A percentile compares a stretch with the other conserved stretches of the same genome.
Conservation (phyloP, 2,113 vertebrate genomes). For the Rhinolophus sinicus region DNA sequence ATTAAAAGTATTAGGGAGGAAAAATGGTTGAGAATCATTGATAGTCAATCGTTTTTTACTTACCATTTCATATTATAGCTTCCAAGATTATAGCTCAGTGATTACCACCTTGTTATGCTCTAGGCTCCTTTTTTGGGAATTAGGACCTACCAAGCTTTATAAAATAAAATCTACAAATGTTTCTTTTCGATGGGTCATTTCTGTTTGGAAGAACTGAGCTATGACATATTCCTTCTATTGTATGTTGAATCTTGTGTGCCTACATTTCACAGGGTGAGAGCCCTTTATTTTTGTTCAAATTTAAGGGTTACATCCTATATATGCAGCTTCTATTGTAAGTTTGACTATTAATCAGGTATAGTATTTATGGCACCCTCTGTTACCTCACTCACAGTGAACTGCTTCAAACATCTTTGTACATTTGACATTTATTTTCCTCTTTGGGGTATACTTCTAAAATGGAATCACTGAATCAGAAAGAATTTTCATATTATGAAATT, state of each 20-base stretch:
- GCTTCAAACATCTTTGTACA: slow-evolving; percentile 16
- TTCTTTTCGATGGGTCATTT: not conserved
- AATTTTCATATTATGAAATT: not conserved
- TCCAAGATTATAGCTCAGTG: not conserved
- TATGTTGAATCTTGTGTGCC: not conserved
- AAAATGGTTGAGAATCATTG: not conserved
- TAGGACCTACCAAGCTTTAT: not conserved
- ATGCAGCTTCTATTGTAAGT: not conserved
- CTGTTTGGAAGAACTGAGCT: not conserved
- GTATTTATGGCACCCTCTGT: not conserved
- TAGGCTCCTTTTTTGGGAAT: not conserved
- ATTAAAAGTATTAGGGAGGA: not conserved
- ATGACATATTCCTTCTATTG: not conserved
- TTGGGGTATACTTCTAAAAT: slow-evolving; percentile 44
- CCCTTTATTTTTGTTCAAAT: not conserved
- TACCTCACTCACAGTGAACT: not conserved
- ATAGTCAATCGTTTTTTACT: not conserved
- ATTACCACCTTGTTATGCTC: not conserved
- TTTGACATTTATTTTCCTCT: slow-evolving; percentile 45
- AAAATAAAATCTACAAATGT: not conserved
- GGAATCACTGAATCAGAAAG: slow-evolving; percentile 51
- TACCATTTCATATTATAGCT: not conserved
- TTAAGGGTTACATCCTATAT: not conserved
- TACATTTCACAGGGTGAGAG: not conserved
- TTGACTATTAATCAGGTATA: not conserved